Evolutionary conservation across 2,113 vertebrate genomes (phyloP).

Genomic region (Atractosteus spatula): DNA sequence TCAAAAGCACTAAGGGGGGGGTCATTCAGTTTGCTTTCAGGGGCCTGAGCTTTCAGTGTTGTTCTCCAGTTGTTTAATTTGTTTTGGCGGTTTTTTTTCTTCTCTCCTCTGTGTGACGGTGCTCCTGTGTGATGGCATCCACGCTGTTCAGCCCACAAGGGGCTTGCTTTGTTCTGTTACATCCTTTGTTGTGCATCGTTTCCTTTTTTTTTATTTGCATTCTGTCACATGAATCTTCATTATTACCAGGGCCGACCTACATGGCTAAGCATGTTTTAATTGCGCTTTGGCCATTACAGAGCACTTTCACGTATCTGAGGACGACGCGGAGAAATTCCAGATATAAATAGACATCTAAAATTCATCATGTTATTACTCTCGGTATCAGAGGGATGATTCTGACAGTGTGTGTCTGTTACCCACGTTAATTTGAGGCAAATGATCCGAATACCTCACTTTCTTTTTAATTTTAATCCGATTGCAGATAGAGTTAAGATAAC

Average conservation of each 20-base stretch:
- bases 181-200: conserved; percentile 28
- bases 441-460: too few relatives aligned
- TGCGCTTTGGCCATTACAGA: conserved; percentile 66
- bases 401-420: too few relatives aligned
- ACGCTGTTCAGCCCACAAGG: conserved; percentile 40
- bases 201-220: conserved; percentile 61
- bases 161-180: conserved; percentile 45
- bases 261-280: conserved; percentile 59
- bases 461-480: too few relatives aligned
- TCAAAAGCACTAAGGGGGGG: conserved; percentile 7
- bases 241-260: conserved; percentile 63
- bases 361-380: too few relatives aligned
- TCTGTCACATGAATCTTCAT: conserved; percentile 71
- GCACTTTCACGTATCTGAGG: conserved; percentile 61
- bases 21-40: conserved; percentile 29
- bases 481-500: too few relatives aligned
- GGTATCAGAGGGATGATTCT: too few relatives aligned
- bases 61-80: conserved; percentile 18
- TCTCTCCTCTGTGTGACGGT: conserved; percentile 33
- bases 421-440: too few relatives aligned
- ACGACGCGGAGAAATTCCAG: conserved; percentile 29
- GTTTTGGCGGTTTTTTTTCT: conserved; percentile 24
- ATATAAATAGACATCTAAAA: too few relatives aligned
- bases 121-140: conserved; percentile 62
- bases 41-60: not conserved